Percentiles rank a stretch among this genome's conserved stretches.
Conservation (phyloP, 2,888 invertebrate species). For the Meganola albula region DNA sequence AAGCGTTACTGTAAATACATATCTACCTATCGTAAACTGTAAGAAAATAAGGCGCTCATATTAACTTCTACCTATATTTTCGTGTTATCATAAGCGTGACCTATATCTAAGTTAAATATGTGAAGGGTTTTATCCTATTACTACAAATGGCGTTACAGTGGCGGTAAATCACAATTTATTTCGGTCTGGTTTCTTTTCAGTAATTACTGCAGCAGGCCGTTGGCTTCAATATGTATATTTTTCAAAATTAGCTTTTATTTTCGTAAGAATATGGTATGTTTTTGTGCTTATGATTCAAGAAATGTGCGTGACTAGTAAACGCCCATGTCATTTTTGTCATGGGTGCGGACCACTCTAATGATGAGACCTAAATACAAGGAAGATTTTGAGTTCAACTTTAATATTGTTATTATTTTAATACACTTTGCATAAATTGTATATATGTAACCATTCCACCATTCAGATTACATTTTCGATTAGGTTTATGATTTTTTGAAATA, state of each 20-base stretch:
- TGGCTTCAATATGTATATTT: conserved; percentile 24
- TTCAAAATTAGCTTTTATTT: conserved; percentile 42
- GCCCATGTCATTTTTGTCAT: conserved; percentile 55
- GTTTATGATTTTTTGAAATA: too few relatives aligned
- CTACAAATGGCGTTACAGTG: conserved; percentile 35
- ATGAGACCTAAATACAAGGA: conserved; percentile 27
- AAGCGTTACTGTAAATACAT: too few relatives aligned
- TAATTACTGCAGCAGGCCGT: conserved; percentile 47
- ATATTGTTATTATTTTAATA: conserved; percentile 10
- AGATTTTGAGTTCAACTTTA: conserved; percentile 27
- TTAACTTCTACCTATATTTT: too few relatives aligned
- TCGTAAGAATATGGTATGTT: conserved; percentile 32
- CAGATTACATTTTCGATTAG: too few relatives aligned
- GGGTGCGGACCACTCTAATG: conserved; percentile 45
- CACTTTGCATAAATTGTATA: too few relatives aligned
- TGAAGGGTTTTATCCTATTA: conserved; percentile 27
- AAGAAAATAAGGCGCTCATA: too few relatives aligned
- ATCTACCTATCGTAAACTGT: too few relatives aligned
- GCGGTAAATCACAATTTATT: conserved; percentile 50
- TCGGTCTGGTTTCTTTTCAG: conserved; percentile 41
- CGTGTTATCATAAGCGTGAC: too few relatives aligned
- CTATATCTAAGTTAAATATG: too few relatives aligned
- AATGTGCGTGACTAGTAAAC: conserved; percentile 60
- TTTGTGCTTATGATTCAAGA: conserved; percentile 25
- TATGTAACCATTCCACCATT: too few relatives aligned